Base-by-base conservation (phyloP, 2,113 vertebrate species). In the Prunella himalayana region DNA sequence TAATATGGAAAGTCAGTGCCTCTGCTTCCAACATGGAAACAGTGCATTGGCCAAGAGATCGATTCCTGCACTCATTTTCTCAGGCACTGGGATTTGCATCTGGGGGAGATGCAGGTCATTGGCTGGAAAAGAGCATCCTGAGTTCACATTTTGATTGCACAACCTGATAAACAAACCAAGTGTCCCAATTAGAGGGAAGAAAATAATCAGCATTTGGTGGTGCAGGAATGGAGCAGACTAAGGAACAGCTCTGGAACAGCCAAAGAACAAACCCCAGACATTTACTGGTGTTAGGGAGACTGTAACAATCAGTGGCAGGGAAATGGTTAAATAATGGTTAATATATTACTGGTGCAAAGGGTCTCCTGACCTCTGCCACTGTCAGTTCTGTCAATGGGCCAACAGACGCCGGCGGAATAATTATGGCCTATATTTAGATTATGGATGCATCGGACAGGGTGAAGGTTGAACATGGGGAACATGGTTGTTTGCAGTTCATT, bases 401-500 rank as follows among this genome's bases (percentile, higher is more conserved):
- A 92, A 54, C 60, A 81, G 89, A 95, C 4, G 5, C 90, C 80
- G 54, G 82, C 8, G 4, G 96, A 96, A 97, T 97, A 96, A 96
- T 97, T 95, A 95, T 56, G 80, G 82, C 69, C 93, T 94, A 92
- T 95, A 95, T 96, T 95, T 95, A 95, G 95, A 96, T 95, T 95
- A 94, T 39, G 77, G 91, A 82, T 86, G 92, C 94, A 42, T 63
- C 5, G 11, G 94, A 84, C 90, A 94, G 95, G 93, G 94, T 94
- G 94, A 91, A 88, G 90, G 97, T 94, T 96, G 96, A 96, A 95
- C 90, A 93, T 65, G 88, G 80, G 71, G 77, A 96, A 94, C 89
- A 94, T 59, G 89, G 79, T 63, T 96, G 91, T 96, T 96, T 96
- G 97, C 96, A 95, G 91, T 97, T 97, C 96, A 96, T 97, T 95